These are phyloP conservation scores for Pseudois nayaur DNA, from an alignment of 2,113 vertebrate species.

Conservation along the genomic window DNA sequence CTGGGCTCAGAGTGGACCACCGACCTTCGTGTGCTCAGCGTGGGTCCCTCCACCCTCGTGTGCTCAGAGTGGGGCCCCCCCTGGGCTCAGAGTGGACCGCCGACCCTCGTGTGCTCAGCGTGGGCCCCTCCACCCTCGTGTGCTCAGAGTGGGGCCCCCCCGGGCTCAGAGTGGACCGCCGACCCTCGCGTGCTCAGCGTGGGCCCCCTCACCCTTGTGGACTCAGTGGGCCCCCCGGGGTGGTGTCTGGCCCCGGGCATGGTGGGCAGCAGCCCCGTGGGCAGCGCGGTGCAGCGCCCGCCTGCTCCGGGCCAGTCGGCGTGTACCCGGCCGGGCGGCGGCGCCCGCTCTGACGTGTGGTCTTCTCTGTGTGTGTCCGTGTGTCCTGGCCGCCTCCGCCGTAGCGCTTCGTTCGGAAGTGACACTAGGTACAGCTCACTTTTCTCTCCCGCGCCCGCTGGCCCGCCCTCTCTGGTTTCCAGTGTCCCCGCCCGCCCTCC, in stretches of 20 bases:
- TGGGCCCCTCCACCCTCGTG: no score
- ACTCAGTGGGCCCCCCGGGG: background rate
- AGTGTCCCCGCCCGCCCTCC: conserved; percentile 33
- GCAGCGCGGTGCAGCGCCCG: background rate
- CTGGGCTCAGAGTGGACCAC: no score
- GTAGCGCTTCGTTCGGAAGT: conserved; percentile 90
- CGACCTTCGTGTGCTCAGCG: no score
- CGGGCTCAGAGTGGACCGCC: no score
- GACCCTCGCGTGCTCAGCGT: no score
- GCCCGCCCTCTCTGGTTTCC: conserved; percentile 67
- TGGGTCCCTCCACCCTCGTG: no score
- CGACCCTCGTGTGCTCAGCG: fast-evolving
- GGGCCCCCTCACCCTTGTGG: no score
- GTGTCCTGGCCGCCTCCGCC: conserved; percentile 84
- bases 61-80: no score
- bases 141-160: no score
- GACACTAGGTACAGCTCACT: conserved; percentile 91
- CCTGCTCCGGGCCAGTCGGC: background rate
- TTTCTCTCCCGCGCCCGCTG: conserved; percentile 66
- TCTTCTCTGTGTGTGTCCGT: conserved; percentile 80
- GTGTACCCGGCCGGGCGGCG: background rate
- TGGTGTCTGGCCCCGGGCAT: background rate
- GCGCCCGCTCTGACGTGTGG: conserved; percentile 80
- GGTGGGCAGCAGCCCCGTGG: background rate
- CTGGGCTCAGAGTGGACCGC: no score